Percentiles rank a stretch among this genome's conserved stretches.
phyloP scores from a whole-genome alignment of 2,797 vertebrate genomes.

The Lacerta viridis region DNA sequence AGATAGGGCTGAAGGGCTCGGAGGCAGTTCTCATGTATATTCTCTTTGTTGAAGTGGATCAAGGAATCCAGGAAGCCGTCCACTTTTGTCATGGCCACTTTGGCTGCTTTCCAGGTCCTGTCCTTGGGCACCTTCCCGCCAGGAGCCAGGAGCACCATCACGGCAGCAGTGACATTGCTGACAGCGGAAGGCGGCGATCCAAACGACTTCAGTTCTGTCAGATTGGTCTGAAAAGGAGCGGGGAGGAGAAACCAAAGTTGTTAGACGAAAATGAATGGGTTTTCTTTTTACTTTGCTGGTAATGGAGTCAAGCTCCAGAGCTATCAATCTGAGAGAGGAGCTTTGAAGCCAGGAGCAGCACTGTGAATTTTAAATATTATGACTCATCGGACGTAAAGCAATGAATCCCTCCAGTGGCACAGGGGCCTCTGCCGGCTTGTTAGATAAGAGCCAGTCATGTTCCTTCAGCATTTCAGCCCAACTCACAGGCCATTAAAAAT shows the following conservation, averaged over 20 bases:
- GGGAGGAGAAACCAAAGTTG: constrained; percentile 39
- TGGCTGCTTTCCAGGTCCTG: constrained; percentile 95
- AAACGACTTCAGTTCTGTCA: constrained; percentile 95
- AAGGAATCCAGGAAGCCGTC: constrained; percentile 93
- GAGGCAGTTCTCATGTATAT: constrained; percentile 93
- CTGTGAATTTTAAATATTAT: constrained; percentile 70
- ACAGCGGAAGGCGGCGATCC: constrained; percentile 90
- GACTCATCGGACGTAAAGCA: constrained; percentile 63
- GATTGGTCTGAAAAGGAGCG: constrained; percentile 87
- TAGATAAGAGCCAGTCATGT: constrained; percentile 29
- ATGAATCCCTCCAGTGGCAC: constrained; percentile 50
- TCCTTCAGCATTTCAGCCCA: constrained; percentile 47
- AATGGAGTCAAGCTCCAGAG: constrained; percentile 54
- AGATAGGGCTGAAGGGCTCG: constrained; percentile 93
- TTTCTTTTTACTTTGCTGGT: constrained; percentile 60
- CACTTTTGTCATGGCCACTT: constrained; percentile 91
- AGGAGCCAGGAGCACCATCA: constrained; percentile 92
- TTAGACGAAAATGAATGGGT: constrained; percentile 64
- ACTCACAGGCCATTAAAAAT: constrained; percentile 57
- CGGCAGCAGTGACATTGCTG: constrained; percentile 92
- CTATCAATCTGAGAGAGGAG: constrained; percentile 56
- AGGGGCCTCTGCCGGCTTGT: constrained; percentile 31
- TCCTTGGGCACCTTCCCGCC: constrained; percentile 91
- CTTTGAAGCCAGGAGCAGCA: constrained; percentile 54
- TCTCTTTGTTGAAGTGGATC: constrained; percentile 92